phyloP scores from a whole-genome alignment of 2,113 vertebrate species.

The Acanthisitta chloris region DNA sequence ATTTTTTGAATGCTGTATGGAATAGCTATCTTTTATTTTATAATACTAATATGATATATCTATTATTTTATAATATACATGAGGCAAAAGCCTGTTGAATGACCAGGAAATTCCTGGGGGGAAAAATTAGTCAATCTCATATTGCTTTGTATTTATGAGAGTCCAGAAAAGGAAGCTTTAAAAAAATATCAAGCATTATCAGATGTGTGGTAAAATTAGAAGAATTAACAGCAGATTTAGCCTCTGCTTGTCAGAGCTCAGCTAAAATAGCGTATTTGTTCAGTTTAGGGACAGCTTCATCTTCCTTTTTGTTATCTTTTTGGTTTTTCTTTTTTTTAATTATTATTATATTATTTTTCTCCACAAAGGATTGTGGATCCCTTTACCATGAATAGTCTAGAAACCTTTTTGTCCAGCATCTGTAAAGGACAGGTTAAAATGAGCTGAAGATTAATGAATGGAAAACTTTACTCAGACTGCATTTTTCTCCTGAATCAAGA shows the following conservation, averaged over 20 bases:
- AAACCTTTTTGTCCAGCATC: no score
- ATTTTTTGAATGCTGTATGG: neutral
- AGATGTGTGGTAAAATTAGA: neutral
- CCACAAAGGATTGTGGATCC: neutral
- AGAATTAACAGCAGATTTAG: neutral
- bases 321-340: no score
- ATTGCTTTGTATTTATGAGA: neutral
- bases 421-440: no score
- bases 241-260: neutral
- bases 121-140: neutral
- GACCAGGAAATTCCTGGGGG: neutral
- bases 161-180: neutral
- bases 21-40: neutral
- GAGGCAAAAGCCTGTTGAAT: neutral
- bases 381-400: neutral
- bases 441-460: neutral
- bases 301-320: rapidly evolving
- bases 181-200: neutral
- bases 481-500: neutral
- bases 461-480: neutral
- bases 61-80: neutral
- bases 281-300: neutral
- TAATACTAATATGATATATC: neutral
- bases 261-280: neutral
- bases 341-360: no score